Conservation (phyloP, 1,140 invertebrate genomes). For the Sipha flava region DNA sequence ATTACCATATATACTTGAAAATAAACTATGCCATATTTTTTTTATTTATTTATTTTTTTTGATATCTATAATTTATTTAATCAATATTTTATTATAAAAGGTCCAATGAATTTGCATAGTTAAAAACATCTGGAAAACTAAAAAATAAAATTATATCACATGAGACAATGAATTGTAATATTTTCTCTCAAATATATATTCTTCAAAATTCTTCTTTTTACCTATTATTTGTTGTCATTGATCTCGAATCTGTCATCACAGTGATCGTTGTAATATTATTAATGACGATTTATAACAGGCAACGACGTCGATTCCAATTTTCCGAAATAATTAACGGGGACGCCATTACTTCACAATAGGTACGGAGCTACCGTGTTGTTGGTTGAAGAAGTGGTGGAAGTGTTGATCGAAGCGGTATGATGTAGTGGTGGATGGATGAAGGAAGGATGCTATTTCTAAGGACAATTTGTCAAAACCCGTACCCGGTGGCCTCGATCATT, state of each 20-base stretch:
- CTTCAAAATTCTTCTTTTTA: neutral
- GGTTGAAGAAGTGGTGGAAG: neutral
- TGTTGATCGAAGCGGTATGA: neutral
- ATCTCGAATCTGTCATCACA: neutral
- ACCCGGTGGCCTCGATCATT: neutral
- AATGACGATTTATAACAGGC: conserved; percentile 13
- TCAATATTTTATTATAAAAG: too few species aligned
- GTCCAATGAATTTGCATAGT: too few species aligned
- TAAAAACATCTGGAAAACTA: too few species aligned
- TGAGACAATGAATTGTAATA: too few species aligned
- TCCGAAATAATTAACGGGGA: conserved; percentile 23
- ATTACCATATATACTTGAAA: too few species aligned
- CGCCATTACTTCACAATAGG: neutral
- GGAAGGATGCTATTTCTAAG: neutral
- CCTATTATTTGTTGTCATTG: neutral
- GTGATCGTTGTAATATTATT: conserved; percentile 7
- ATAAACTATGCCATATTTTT: too few species aligned
- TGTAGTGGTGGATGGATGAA: neutral
- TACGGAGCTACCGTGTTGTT: neutral
- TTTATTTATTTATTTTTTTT: too few species aligned
- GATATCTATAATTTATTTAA: too few species aligned
- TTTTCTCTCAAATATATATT: too few species aligned
- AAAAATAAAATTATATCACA: too few species aligned
- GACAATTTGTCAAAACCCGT: conserved; percentile 17
- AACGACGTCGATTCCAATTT: conserved; percentile 17